Evolutionary conservation across 2,797 vertebrate genomes (phyloP), one percentile per base, ranked within the genome.

Genomic region (Aldrovandia affinis): DNA sequence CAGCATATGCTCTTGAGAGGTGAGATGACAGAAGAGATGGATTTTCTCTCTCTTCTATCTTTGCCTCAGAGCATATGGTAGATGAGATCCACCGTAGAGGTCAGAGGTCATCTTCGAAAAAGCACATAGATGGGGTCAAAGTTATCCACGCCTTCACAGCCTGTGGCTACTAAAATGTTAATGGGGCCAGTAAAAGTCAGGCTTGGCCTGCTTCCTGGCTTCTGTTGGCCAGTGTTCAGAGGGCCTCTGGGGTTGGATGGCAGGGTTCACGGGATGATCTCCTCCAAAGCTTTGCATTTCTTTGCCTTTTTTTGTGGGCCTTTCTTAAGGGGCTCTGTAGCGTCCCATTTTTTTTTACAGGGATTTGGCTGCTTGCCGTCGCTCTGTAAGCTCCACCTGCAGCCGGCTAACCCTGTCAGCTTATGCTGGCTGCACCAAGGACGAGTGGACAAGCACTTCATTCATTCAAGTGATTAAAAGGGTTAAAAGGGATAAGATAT

Each of bases 111-210:
- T 15, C 68, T 36, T 75, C 50, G n/a, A 77, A 52, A 68, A 77
- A 44, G 22, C 73, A 77, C 8, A 77, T 20, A 39, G 7, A 33
- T 18, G 70, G 68, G 82, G 82, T 77, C 82, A 83, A 77, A 83
- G 82, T 83, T 73, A 70, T 33, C 70, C 52, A 25, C 18, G 59
- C 25, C 52, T 39, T 81, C 15, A 81, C 55, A 83, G 82, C 65
- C 82, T 75, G 50, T 77, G 68, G 65, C 82, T 42, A 77, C 33
- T 25, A 57, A 83, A 83, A 83, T 83, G 68, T 83, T 83, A 83
- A 83, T 83, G 47, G 82, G 73, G 70, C 65, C 54, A 25, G 61
- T 83, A 57, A 83, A 83, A 83, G 68, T 83, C 82, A 83, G 44
- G 15, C 54, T 36, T 8, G 44, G 54, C 30, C n/a, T 81, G 54